Base-by-base conservation (phyloP, 1,140 invertebrate species). In the Melipona quadrifasciata region DNA sequence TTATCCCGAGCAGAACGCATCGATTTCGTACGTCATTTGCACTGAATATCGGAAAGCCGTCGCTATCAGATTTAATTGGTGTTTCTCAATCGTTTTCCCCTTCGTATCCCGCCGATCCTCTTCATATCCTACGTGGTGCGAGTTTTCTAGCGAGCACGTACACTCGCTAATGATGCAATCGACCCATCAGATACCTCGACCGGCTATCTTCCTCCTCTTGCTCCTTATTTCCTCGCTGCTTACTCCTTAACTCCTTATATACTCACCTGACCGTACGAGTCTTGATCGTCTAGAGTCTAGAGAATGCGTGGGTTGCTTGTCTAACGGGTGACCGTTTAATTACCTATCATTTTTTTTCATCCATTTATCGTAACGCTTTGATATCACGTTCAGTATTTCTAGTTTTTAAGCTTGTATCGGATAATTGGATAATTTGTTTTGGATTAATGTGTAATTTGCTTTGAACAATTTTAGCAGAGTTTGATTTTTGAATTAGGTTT, bases 111-210 rank as follows among this genome's bases (percentile, higher is more conserved):
- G 34, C 34, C 24, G 57, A 58, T 24, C 19, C 17, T 31, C 65
- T 2, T 58, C 16, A 6, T 34, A 47, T 19, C 51, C 73, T 70
- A 31, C 17, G 73, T n/a, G 57, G 51, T 61, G 68, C 77, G 81
- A 58, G 53, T 83, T 82, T 84, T 79, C 76, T 65, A 87, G 84
- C 83, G 65, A 87, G 89, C 89, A 90, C 86, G 89, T 91, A 91
- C 85, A 55, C 88, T 89, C 88, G 90, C 90, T 91, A 91, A 91
- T 91, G 90, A 91, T 91, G 90, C 90, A 91, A 91, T 91, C 90
- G 90, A 81, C 88, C 81, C 88, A 90, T 91, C 90, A 89, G 88
- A 91, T 91, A 90, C 58, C 74, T 71, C 55, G 86, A 73, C 71
- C 85, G 75, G 84, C 88, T 82, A 72, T 67, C 77, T 87, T 90